Evolutionary conservation across 2,797 vertebrate genomes (phyloP).

Genomic region (Heliangelus exortis): DNA sequence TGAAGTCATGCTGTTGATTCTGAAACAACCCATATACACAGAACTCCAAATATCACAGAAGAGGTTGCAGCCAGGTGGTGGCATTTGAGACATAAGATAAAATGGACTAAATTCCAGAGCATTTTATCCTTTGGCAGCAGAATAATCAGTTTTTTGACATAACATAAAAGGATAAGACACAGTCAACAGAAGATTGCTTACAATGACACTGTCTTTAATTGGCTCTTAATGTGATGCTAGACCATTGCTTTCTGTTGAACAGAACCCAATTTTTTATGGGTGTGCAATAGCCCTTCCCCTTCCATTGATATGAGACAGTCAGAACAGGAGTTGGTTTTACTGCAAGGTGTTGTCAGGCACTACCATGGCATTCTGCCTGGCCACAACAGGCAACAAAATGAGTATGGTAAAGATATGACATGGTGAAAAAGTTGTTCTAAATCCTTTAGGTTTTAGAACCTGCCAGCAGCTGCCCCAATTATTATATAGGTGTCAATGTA

Average conservation of each 20-base stretch:
- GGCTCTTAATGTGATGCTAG: neutral
- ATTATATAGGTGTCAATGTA: neutral
- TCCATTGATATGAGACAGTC: rapidly evolving
- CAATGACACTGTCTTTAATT: neutral
- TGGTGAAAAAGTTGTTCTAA: neutral
- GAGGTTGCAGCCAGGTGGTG: neutral
- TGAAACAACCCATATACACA: neutral
- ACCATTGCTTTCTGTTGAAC: neutral
- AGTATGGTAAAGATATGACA: neutral
- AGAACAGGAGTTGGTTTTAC: neutral
- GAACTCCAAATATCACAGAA: neutral
- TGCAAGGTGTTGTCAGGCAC: neutral
- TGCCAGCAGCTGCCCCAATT: neutral
- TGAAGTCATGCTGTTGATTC: neutral
- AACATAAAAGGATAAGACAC: neutral
- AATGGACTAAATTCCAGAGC: neutral
- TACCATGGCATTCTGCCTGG: neutral
- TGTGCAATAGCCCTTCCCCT: neutral
- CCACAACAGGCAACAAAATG: neutral
- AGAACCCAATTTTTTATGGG: neutral
- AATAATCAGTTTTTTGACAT: constrained; percentile 9
- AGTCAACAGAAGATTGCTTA: neutral
- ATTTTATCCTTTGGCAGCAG: constrained; percentile 11
- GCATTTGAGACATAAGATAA: neutral
- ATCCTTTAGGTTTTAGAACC: neutral